phyloP scores from a whole-genome alignment of 2,888 invertebrate species.

The Calliphora vomitoria region DNA sequence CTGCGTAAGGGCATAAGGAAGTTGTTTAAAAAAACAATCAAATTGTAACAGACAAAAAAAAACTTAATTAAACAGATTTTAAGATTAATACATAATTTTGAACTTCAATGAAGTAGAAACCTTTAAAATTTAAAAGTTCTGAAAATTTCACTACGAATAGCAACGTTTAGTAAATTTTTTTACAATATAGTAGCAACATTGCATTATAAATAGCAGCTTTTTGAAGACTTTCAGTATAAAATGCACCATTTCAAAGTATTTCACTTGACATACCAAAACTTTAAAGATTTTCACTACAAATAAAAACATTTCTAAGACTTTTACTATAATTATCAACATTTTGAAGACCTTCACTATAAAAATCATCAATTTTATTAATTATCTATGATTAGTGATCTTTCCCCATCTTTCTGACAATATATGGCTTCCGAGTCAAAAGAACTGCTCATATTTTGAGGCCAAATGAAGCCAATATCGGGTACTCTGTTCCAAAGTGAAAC shows the following conservation, averaged over 20 bases:
- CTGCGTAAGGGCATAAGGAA: background rate
- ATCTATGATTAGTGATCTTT: no score
- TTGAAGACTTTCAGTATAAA: background rate
- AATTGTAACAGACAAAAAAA: background rate
- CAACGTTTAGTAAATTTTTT: background rate
- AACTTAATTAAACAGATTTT: conserved; percentile 17
- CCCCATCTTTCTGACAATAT: no score
- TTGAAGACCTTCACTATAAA: background rate
- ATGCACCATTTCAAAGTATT: background rate
- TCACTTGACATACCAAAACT: background rate
- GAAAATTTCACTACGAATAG: background rate
- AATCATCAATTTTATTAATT: no score
- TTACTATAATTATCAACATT: background rate
- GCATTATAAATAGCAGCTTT: background rate
- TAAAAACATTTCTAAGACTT: background rate
- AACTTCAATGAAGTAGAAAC: no score
- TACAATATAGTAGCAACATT: no score
- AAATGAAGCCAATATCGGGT: no score
- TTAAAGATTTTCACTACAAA: background rate
- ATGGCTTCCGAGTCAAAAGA: no score
- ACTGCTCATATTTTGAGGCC: no score
- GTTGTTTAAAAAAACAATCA: background rate
- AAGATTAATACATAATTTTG: background rate
- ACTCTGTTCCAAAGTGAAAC: no score
- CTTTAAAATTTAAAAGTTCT: no score